phyloP scores from a whole-genome alignment of 2,797 vertebrate species.

The Sebastes oblongus region DNA sequence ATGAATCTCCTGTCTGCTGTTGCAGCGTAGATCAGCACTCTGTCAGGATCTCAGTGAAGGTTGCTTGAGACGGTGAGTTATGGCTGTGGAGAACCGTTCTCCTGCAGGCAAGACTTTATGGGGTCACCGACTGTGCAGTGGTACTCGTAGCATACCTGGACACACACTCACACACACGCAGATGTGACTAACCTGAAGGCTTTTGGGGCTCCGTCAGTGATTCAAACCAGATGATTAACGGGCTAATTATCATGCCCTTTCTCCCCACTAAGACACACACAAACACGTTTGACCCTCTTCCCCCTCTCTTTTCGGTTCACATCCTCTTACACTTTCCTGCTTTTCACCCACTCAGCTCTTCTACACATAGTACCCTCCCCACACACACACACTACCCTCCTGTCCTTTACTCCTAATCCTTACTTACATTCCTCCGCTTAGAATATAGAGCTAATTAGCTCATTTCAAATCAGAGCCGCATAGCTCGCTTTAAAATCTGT shows the following conservation, averaged over 20 bases:
- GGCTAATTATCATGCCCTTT: conserved; percentile 61
- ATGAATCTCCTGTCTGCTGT: conserved; percentile 52
- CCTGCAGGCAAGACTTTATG: conserved; percentile 63
- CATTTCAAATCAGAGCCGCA: conserved; percentile 49
- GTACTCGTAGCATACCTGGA: conserved; percentile 43
- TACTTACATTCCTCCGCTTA: conserved; percentile 41
- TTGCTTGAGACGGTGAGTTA: conserved; percentile 58
- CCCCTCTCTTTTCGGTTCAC: conserved; percentile 28
- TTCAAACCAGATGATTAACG: conserved; percentile 72
- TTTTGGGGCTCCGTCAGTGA: conserved; percentile 49
- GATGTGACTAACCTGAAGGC: conserved; percentile 53
- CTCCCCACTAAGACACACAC: conserved; percentile 37
- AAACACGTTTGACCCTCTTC: conserved; percentile 57
- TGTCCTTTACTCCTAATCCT: conserved; percentile 40
- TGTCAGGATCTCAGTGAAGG: conserved; percentile 29
- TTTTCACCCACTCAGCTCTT: conserved; percentile 40
- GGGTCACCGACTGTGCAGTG: conserved; percentile 58
- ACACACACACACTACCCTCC: background rate
- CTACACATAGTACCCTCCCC: background rate
- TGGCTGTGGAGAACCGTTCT: conserved; percentile 33
- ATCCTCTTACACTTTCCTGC: conserved; percentile 40
- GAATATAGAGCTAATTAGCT: conserved; percentile 55
- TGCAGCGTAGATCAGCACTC: conserved; percentile 30
- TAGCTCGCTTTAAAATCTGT: conserved; percentile 29
- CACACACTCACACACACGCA: conserved; percentile 28